These are phyloP conservation scores for Aporophyla lueneburgensis DNA, from an alignment of 2,888 invertebrate genomes.

Conservation along the genomic window DNA sequence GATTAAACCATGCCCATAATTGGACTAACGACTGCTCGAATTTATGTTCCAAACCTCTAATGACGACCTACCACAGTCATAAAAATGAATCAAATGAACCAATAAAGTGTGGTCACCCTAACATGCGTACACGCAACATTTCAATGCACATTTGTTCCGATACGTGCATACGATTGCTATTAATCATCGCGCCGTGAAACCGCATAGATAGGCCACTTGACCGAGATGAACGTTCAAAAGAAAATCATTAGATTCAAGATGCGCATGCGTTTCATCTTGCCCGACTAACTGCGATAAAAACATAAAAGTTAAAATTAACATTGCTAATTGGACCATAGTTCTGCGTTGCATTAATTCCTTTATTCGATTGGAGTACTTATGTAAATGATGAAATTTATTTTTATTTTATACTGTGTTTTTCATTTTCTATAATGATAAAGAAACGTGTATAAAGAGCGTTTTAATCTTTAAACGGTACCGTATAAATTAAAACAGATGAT, in stretches of 20 bases:
- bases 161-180: constrained; percentile 70
- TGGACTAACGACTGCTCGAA: constrained; percentile 17
- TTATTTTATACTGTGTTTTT: constrained; percentile 29
- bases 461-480: constrained; percentile 17
- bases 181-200: constrained; percentile 72
- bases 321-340: constrained; percentile 65
- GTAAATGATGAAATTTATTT: constrained; percentile 48
- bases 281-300: constrained; percentile 55
- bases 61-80: constrained; percentile 45
- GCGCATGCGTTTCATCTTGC: constrained; percentile 65
- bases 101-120: constrained; percentile 56
- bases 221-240: constrained; percentile 75
- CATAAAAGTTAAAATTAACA: constrained; percentile 62
- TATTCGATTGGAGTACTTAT: constrained; percentile 44
- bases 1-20: constrained; percentile 7
- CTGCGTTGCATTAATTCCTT: constrained; percentile 43
- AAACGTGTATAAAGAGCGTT: constrained; percentile 35
- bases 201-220: constrained; percentile 72
- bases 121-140: constrained; percentile 65
- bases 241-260: constrained; percentile 69
- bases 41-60: constrained; percentile 34
- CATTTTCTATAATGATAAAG: constrained; percentile 34
- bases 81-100: constrained; percentile 50
- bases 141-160: constrained; percentile 65
- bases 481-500: constrained; percentile 7